Evolutionary conservation across 2,113 vertebrate genomes (phyloP).

Genomic region (Prinia subflava): DNA sequence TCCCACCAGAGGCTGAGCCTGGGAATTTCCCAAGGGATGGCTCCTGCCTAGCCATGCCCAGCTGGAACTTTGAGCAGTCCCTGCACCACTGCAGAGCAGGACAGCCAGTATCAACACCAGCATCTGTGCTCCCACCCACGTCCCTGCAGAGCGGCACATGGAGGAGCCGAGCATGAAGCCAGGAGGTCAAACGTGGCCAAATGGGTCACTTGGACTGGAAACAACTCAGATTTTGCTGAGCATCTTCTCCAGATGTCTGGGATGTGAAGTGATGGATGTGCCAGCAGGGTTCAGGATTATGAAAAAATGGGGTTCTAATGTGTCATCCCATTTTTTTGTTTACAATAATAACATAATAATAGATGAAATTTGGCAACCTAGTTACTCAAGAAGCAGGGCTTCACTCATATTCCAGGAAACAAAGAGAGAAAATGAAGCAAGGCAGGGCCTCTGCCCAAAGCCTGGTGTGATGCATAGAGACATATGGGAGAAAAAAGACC

Average conservation of each 20-base stretch:
- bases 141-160: rapidly evolving
- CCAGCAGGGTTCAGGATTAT: not conserved
- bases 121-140: rapidly evolving
- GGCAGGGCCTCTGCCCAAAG: not conserved
- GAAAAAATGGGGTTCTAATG: not conserved
- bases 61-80: not conserved
- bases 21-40: not conserved
- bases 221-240: not conserved
- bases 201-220: not conserved
- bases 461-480: not conserved
- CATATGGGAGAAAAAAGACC: not conserved
- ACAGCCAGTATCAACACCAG: not conserved
- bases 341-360: not conserved
- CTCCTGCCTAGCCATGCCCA: not conserved
- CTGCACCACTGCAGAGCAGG: not conserved
- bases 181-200: not conserved
- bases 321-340: not conserved
- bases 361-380: not conserved
- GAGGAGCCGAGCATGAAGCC: rapidly evolving
- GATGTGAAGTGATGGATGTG: not conserved
- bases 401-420: not conserved
- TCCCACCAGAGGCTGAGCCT: not conserved
- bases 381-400: not conserved
- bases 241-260: not conserved
- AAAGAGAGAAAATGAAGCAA: not conserved